Evolutionary conservation across 1,140 invertebrate species (phyloP).

Genomic region (Cyclargus thomasi): DNA sequence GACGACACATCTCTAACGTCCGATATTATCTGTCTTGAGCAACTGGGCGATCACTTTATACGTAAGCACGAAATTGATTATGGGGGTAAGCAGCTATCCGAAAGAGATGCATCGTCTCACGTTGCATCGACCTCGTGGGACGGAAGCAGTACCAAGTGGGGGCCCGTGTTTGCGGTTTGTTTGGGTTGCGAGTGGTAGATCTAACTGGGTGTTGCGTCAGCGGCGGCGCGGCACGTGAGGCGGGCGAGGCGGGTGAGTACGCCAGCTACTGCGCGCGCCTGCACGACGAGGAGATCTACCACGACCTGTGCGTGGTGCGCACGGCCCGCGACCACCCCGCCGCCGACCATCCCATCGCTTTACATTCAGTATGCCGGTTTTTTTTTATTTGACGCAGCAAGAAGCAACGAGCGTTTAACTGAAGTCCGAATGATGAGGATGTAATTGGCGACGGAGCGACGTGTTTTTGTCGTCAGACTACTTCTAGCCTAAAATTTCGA

Average conservation of each 20-base stretch:
- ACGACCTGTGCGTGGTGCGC: constrained; percentile 84
- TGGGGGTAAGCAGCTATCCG: no score
- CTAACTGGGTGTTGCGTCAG: constrained; percentile 37
- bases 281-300: constrained; percentile 87
- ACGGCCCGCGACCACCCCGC: constrained; percentile 40
- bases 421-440: background rate
- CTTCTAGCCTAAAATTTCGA: no score
- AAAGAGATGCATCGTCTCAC: no score
- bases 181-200: constrained; percentile 11
- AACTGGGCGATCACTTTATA: no score
- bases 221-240: constrained; percentile 38
- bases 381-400: constrained; percentile 29
- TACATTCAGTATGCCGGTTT: constrained; percentile 55
- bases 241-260: constrained; percentile 77
- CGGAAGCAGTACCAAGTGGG: background rate
- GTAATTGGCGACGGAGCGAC: no score
- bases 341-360: constrained; percentile 47
- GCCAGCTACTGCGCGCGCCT: constrained; percentile 80
- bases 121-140: background rate
- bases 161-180: background rate
- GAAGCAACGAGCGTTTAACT: constrained; percentile 20
- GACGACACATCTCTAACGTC: no score
- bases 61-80: no score
- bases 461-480: no score
- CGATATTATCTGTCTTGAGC: no score